These are phyloP conservation scores for Brachypodius melanocephalos DNA, from an alignment of 2,113 vertebrate genomes.

Conservation along the genomic window DNA sequence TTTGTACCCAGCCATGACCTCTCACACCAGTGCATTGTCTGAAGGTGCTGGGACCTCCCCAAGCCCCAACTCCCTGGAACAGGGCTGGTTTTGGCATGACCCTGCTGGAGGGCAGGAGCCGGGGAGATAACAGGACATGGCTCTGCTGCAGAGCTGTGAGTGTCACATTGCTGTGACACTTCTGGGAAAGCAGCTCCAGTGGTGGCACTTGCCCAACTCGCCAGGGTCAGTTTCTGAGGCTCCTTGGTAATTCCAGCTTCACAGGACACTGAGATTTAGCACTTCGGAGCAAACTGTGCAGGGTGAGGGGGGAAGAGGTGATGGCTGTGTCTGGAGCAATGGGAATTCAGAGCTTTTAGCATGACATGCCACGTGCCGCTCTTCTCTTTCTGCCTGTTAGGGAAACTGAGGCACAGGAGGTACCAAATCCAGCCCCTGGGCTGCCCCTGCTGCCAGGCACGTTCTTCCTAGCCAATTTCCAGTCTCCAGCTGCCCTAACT, in stretches of 20 bases:
- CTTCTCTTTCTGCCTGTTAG: background rate
- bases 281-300: background rate
- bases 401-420: background rate
- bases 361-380: fast-evolving
- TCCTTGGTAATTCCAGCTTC: background rate
- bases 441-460: background rate
- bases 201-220: background rate
- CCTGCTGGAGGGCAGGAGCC: background rate
- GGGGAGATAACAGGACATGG: fast-evolving
- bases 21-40: fast-evolving
- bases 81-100: background rate
- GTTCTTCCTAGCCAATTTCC: background rate
- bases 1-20: fast-evolving
- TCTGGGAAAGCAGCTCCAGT: background rate
- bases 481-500: background rate
- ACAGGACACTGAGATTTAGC: too few species aligned
- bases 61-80: fast-evolving
- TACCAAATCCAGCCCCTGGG: background rate
- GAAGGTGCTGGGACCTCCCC: background rate
- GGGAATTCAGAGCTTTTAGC: background rate
- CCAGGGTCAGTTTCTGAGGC: background rate
- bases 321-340: too few species aligned
- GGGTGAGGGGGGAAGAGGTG: background rate
- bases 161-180: fast-evolving
- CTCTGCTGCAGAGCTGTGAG: background rate